A percentile compares a stretch with the other conserved stretches of the same genome.
phyloP scores from a whole-genome alignment of 2,888 invertebrate genomes.

The Teleiodes luculella region DNA sequence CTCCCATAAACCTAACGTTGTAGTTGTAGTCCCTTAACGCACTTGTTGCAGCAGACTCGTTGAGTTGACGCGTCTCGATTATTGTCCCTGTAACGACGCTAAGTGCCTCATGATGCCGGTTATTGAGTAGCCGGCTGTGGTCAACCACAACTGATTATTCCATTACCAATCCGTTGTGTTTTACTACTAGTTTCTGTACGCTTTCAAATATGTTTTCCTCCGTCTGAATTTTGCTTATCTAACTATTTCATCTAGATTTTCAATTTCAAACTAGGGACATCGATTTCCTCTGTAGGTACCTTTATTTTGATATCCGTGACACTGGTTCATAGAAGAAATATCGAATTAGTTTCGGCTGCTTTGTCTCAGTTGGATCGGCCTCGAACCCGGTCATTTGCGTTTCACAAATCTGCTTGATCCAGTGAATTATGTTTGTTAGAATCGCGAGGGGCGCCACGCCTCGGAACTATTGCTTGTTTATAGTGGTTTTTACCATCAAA shows the following conservation, averaged over 20 bases:
- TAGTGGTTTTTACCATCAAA: too few species aligned
- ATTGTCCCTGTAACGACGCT: neutral
- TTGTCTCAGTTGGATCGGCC: neutral
- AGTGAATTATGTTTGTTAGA: neutral
- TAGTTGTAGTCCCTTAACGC: neutral
- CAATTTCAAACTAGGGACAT: too few species aligned
- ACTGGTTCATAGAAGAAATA: neutral
- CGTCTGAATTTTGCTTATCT: too few species aligned
- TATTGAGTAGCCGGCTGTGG: neutral
- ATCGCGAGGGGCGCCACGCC: too few species aligned
- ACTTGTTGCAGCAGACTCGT: neutral
- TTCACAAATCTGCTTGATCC: neutral
- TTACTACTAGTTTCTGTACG: neutral
- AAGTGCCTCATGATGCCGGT: neutral
- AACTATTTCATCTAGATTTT: too few species aligned
- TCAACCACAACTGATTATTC: neutral
- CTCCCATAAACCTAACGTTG: too few species aligned
- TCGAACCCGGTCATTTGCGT: neutral
- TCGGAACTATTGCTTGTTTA: too few species aligned
- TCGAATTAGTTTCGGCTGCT: neutral
- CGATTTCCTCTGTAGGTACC: too few species aligned
- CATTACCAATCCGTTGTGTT: neutral
- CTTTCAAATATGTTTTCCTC: too few species aligned
- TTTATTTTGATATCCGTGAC: too few species aligned
- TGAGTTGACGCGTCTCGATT: neutral